Base-by-base conservation (phyloP, 2,888 invertebrate genomes). In the Trachelus stipa region DNA sequence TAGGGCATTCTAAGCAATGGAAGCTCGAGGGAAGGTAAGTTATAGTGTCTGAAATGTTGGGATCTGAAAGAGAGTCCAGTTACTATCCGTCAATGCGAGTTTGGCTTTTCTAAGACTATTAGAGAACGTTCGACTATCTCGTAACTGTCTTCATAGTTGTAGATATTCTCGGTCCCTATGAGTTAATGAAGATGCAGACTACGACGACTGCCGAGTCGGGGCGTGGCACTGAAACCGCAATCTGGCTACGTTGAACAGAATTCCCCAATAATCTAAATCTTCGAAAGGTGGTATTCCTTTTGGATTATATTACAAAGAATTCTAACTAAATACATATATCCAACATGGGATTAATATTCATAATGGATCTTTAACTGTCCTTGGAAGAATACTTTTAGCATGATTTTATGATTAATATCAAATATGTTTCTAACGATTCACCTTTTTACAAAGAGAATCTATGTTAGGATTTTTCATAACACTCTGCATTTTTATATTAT, bases 11-110 rank as follows among this genome's bases (percentile, higher is more conserved):
- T 78, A 76, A 78, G 78, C 78, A 75, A 75, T 75, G 76, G 76
- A 78, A 78, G 76, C 78, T 73, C 75, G 75, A 68, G 68, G 75
- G 78, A 56, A 73, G 78, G 76, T 78, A 76, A 78, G 78, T 78
- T 76, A 78, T 78, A 76, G 78, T 76, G 68, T 78, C 40, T 69
- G 78, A 37, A 73, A 68, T 68, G 69, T 73, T 71, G 56, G 9
- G 9, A 56, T 23, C 23, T 56, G 15, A 56, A 56, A 23, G 56
- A 56, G 56, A 56, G 56, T 56, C 56, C 23, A 56, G 56, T 9
- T 23, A 23, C 15, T 9, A 56, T 9, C 56, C 23, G 15, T 56
- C 56, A 56, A 6, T 56, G 56, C 56, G 23, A 56, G 23, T 56
- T 23, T 23, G 9, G 56, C 56, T 56, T 56, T 56, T 56, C 23